Evolutionary conservation across 1,140 invertebrate species (phyloP).

Genomic region (Magallana gigas): DNA sequence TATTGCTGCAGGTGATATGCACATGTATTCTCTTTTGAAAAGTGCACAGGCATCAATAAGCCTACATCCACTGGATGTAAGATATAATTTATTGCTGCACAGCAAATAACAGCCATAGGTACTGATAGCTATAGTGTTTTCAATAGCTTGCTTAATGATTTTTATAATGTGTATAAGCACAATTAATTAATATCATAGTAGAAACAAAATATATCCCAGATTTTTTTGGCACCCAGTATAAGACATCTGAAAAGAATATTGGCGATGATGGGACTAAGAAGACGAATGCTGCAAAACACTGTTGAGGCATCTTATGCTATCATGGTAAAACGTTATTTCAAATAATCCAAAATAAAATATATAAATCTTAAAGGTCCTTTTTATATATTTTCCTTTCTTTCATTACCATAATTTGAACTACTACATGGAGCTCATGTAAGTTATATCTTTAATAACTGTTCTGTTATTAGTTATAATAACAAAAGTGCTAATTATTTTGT

Average conservation of each 20-base stretch:
- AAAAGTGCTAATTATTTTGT: no score
- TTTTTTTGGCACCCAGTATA: neutral
- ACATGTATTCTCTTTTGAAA: neutral
- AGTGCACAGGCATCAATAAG: no score
- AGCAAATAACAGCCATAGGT: no score
- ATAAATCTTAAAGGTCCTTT: slow-evolving; percentile 6
- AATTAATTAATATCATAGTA: no score
- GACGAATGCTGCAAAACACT: slow-evolving; percentile 4
- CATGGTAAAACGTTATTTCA: neutral
- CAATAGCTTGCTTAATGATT: no score
- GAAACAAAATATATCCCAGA: no score
- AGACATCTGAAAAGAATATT: neutral
- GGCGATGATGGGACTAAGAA: neutral
- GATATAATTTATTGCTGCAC: no score
- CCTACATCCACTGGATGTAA: no score
- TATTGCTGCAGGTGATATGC: neutral
- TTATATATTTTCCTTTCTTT: neutral
- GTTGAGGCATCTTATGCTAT: slow-evolving; percentile 5
- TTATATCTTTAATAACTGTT: slow-evolving; percentile 7
- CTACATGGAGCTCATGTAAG: neutral
- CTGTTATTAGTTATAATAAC: neutral
- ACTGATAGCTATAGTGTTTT: no score
- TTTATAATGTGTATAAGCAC: no score
- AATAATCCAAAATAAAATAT: neutral
- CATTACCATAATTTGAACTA: slow-evolving; percentile 6